Evolutionary conservation across 2,888 invertebrate genomes (phyloP).

Genomic region (Stenodema calcarata): DNA sequence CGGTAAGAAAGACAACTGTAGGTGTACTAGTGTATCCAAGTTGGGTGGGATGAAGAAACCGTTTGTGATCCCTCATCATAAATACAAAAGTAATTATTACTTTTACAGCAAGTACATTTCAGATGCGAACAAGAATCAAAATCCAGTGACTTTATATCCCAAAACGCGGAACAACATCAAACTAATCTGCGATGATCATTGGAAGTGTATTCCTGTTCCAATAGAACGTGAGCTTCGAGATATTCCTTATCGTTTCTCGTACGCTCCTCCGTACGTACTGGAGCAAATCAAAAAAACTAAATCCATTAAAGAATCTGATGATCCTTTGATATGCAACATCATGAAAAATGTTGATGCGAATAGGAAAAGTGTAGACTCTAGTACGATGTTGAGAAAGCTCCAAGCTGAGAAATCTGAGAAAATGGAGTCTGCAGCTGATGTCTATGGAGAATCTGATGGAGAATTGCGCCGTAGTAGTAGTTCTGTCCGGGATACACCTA

Average conservation of each 20-base stretch:
- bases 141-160: background rate
- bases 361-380: background rate
- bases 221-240: slow-evolving; percentile 29
- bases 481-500: background rate
- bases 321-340: background rate
- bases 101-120: slow-evolving; percentile 6
- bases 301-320: background rate
- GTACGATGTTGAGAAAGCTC: background rate
- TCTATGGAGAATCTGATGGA: background rate
- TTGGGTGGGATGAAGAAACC: background rate
- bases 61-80: background rate
- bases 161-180: background rate
- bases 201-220: slow-evolving; percentile 20
- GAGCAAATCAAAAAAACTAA: slow-evolving; percentile 27
- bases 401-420: background rate
- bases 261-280: slow-evolving; percentile 25
- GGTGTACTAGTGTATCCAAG: background rate
- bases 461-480: background rate
- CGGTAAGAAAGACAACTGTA: background rate
- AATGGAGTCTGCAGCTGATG: background rate
- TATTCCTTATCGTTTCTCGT: slow-evolving; percentile 23
- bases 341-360: background rate
- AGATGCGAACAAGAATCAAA: background rate
- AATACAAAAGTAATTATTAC: background rate
- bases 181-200: slow-evolving; percentile 7